Evolutionary conservation across 2,797 vertebrate species (phyloP).

Genomic region (Microctenopoma steveboyesi): DNA sequence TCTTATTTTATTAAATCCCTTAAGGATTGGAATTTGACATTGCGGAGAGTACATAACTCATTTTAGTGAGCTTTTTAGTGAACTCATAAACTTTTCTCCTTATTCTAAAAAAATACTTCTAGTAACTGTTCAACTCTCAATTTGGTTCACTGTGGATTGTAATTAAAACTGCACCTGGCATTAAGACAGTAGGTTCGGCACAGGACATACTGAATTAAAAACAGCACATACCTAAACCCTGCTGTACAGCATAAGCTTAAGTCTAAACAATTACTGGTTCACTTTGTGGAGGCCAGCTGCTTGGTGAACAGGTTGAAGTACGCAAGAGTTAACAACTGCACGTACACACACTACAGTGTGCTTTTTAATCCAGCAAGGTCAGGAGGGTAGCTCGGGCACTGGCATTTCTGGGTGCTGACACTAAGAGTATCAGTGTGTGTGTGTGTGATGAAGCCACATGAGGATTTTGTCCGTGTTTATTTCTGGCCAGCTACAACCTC

Average conservation of each 20-base stretch:
- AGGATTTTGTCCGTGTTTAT: conserved; percentile 2
- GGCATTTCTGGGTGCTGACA: conserved; percentile 2
- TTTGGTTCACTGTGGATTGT: background rate
- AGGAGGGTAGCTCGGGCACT: background rate
- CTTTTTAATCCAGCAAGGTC: conserved; percentile 19
- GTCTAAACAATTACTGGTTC: too few relatives aligned
- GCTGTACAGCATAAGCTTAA: too few relatives aligned
- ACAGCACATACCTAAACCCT: background rate
- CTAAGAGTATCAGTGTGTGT: background rate
- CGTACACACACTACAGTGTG: background rate
- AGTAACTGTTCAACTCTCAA: background rate
- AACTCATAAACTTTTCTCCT: background rate
- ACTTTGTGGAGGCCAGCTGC: too few relatives aligned
- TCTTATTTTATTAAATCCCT: too few relatives aligned
- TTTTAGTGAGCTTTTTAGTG: background rate
- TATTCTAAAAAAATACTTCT: background rate
- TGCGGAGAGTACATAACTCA: too few relatives aligned
- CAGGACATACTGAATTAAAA: too few relatives aligned
- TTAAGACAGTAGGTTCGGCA: too few relatives aligned
- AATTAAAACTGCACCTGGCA: too few relatives aligned
- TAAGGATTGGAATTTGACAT: too few relatives aligned
- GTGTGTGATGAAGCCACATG: background rate
- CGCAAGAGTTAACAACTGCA: too few relatives aligned
- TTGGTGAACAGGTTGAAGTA: too few relatives aligned
- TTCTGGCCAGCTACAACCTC: background rate